Evolutionary conservation across 2,113 vertebrate genomes (phyloP), one percentile per base, ranked within the genome.

Genomic region (Poecilia latipinna): DNA sequence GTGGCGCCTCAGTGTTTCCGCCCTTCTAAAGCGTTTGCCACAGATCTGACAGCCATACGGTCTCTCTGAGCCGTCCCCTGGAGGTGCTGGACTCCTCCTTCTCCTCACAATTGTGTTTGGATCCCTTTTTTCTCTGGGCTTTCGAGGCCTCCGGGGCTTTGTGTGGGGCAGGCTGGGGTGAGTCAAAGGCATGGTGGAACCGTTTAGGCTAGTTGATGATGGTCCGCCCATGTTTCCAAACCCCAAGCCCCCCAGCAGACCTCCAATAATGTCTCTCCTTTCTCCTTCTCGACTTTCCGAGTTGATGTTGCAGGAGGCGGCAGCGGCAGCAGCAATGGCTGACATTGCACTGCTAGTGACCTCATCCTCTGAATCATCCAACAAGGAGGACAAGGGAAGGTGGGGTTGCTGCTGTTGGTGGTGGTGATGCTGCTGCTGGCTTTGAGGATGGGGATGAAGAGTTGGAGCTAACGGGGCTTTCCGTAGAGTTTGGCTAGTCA

Each of bases 21-120:
- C 92, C 66, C 93, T 66, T 51, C 89, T 83, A 75, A 95, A 94
- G 33, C 93, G 91, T 12, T 96, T 96, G 72, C 94, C 89, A 44
- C 97, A 98, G 3, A 95, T 90, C 0, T 95, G 95, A 79, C 97
- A 98, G 11, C 94, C 94, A 76, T 97, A 97, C 11, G 96, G 97
- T 74, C 95, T 91, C 79, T 98, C 97, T 0, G 90, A 89, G 12
- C 90, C 92, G 11, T 90, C 91, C 0, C 93, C 93, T 0, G 89
- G 85, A 8, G 91, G 86, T 0, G 92, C 93, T 0, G 88, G 91
- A 62, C 88, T 92, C 35, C 93, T 82, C 35, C 94, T 82, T 39
- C 93, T 83, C 76, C 94, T 85, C 0, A 90, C 86, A 1, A 77
- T 78, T 66, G 79, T 74, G 74, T 74, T 87, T 0, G 92, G 86